Evolutionary conservation across 1,140 invertebrate species (phyloP), one percentile per base, ranked within the genome.

Genomic region (Thaumetopoea pityocampa): DNA sequence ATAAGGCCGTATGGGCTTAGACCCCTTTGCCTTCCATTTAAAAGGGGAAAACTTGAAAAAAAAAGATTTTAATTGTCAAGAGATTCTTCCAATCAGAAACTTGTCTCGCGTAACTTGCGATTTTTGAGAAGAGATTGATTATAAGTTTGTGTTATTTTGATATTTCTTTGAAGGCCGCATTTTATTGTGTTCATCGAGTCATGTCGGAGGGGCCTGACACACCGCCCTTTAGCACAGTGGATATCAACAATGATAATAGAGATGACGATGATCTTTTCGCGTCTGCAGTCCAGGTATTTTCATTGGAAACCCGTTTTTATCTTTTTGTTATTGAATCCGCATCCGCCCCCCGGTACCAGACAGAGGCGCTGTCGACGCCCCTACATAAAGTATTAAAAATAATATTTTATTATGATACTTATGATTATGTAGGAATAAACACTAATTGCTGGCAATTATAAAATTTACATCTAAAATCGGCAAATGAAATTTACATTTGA

Each of bases 241-340:
- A 91, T 65, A 87, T 88, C 36, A 88, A 90, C 56, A 89, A 90
- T 54, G 87, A 90, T 18, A 90, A 91, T 26, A 90, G 92, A 41
- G 91, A 92, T 51, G 90, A 91, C 49, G 91, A 92, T 56, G 92
- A 94, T 85, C 87, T 94, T 58, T 95, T 94, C 76, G 87, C 89
- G 34, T 94, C 93, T 34, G 91, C 92, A 10, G 87, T 92, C 48
- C 92, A 93, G 88, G 93, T 94, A 88, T 85, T 64, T 65, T 76
- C n/a, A 68, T 60, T 69, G 36, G 65, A 85, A 69, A 78, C 63
- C 57, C 67, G 60, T 72, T 68, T 59, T 63, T 50, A 53, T 66
- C 51, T 38, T 45, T n/a, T n/a, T n/a, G n/a, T 56, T 43, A 42
- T 43, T 49, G 35, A 50, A 37, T 45, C 17, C 20, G 51, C 51